Percentiles rank a stretch among this genome's conserved stretches.
Conservation (phyloP, 1,140 invertebrate genomes). For the Theocolax elegans region DNA sequence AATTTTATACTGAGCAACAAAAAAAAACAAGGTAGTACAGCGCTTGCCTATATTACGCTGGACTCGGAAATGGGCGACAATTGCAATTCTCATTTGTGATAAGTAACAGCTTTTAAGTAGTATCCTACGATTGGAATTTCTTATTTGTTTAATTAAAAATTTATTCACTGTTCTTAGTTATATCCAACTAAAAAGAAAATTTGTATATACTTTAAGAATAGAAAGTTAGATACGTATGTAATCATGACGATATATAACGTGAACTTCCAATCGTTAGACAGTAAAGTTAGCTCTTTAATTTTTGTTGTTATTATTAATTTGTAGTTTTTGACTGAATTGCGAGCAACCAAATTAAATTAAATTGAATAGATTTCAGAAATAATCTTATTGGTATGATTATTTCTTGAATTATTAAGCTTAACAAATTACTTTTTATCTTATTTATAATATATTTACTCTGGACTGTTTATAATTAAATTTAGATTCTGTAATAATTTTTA, state of each 20-base stretch:
- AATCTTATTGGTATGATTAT: no score
- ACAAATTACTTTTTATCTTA: slow-evolving; percentile 8
- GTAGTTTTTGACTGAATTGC: background rate
- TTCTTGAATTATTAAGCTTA: no score
- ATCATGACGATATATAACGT: background rate
- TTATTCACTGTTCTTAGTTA: slow-evolving; percentile 12
- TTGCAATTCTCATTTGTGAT: slow-evolving; percentile 15
- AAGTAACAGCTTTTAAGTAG: background rate
- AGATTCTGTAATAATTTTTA: slow-evolving; percentile 32
- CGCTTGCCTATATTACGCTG: slow-evolving; percentile 9
- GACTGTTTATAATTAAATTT: slow-evolving; percentile 4
- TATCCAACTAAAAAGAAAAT: background rate
- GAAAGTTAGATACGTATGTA: background rate
- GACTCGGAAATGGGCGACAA: background rate
- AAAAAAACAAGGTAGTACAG: background rate
- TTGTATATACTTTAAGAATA: slow-evolving; percentile 31
- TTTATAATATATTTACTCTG: slow-evolving; percentile 13
- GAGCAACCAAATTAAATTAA: no score
- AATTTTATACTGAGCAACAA: slow-evolving; percentile 25
- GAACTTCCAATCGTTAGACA: no score
- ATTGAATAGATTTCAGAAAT: background rate
- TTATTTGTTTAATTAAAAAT: slow-evolving; percentile 5
- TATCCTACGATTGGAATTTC: background rate
- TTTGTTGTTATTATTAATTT: background rate
- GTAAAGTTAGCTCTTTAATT: no score